Evolutionary conservation across 2,888 invertebrate genomes (phyloP).

Genomic region (Drosophila tanythrix): DNA sequence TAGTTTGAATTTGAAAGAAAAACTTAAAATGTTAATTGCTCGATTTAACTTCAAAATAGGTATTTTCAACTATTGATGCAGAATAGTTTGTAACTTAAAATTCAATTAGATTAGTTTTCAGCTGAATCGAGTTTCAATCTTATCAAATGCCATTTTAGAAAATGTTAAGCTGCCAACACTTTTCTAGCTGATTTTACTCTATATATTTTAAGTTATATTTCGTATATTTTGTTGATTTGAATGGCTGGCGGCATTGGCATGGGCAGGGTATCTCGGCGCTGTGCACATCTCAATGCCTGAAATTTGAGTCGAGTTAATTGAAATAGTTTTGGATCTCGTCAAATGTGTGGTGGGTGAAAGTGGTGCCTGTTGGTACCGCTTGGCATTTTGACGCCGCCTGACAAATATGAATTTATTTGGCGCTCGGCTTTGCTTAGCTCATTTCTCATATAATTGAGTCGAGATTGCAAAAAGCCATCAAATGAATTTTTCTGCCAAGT

Average conservation of each 20-base stretch:
- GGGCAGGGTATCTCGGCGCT: slow-evolving; percentile 6
- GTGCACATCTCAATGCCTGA: no score
- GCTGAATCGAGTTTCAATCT: background rate
- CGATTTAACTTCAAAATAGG: no score
- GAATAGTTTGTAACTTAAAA: background rate
- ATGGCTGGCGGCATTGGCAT: background rate
- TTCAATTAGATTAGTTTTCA: background rate
- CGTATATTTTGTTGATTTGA: background rate
- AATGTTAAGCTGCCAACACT: background rate
- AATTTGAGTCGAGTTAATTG: slow-evolving; percentile 39
- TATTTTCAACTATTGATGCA: no score
- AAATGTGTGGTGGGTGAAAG: slow-evolving; percentile 6
- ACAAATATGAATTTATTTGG: slow-evolving; percentile 64
- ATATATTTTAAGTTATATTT: background rate
- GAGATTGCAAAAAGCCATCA: slow-evolving; percentile 42
- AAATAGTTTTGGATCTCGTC: slow-evolving; percentile 42
- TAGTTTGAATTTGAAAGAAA: no score
- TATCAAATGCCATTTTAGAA: background rate
- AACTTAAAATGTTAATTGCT: no score
- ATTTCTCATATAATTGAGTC: slow-evolving; percentile 68
- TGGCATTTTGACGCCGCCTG: slow-evolving; percentile 66
- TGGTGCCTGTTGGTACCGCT: slow-evolving; percentile 58
- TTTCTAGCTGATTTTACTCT: background rate
- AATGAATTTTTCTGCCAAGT: slow-evolving; percentile 36
- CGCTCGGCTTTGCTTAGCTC: slow-evolving; percentile 41